phyloP scores from a whole-genome alignment of 2,888 invertebrate species.

The Matsumyia berberina region DNA sequence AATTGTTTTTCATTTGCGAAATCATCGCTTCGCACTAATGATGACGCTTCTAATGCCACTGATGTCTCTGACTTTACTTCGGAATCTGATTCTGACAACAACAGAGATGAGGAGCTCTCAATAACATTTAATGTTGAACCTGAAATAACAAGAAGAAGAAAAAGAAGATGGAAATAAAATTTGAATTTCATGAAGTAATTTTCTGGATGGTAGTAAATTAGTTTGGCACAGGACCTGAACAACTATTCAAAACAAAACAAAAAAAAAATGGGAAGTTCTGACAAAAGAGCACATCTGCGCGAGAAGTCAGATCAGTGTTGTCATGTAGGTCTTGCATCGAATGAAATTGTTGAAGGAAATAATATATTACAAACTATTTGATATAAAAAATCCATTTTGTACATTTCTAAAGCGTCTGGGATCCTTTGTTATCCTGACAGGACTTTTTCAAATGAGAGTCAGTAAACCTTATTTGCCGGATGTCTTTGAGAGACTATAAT shows the following conservation, averaged over 20 bases:
- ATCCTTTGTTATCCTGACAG: too few relatives aligned
- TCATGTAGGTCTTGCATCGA: too few relatives aligned
- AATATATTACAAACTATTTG: too few relatives aligned
- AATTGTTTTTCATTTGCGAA: conserved; percentile 79
- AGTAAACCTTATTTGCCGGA: too few relatives aligned
- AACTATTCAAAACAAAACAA: background rate
- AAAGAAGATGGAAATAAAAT: conserved; percentile 44
- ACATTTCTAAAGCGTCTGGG: too few relatives aligned
- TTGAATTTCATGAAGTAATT: conserved; percentile 65
- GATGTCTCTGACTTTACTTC: conserved; percentile 61
- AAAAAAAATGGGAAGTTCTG: conserved; percentile 20
- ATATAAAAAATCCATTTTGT: too few relatives aligned
- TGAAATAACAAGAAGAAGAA: conserved; percentile 38
- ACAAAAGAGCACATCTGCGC: conserved; percentile 3
- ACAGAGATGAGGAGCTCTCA: conserved; percentile 66
- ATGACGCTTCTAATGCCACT: conserved; percentile 66
- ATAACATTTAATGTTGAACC: conserved; percentile 72
- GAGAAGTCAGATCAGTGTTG: too few relatives aligned
- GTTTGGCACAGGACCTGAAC: conserved; percentile 42
- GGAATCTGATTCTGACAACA: conserved; percentile 69
- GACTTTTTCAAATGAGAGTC: too few relatives aligned
- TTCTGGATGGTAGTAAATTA: conserved; percentile 43
- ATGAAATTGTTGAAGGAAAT: too few relatives aligned
- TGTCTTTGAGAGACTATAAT: too few relatives aligned
- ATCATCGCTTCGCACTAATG: conserved; percentile 79